Evolutionary conservation across 2,113 vertebrate genomes (phyloP).

Genomic region (Ranitomeya variabilis): DNA sequence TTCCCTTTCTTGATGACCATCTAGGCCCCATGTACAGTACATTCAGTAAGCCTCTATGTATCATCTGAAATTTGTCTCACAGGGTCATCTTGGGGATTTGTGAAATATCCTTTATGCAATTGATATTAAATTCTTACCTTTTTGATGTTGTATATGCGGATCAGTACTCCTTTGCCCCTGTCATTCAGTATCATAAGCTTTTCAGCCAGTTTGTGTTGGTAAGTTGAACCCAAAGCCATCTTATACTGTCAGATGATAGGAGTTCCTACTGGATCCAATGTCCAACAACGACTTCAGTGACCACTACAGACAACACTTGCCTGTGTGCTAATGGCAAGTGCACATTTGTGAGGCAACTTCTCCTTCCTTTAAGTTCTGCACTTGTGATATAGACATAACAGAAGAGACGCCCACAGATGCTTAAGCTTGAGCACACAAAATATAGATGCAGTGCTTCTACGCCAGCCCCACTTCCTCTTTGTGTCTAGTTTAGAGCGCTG

Average conservation of each 20-base stretch:
- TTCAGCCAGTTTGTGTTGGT: conserved; percentile 90
- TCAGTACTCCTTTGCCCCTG: conserved; percentile 83
- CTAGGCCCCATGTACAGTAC: background rate
- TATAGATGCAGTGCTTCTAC: background rate
- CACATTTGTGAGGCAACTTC: conserved; percentile 13
- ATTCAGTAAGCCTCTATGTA: background rate
- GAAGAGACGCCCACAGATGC: conserved; percentile 25
- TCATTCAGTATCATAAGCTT: conserved; percentile 90
- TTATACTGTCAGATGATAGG: background rate
- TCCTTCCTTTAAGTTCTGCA: conserved; percentile 32
- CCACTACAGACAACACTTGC: background rate
- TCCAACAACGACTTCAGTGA: background rate
- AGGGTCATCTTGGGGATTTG: background rate
- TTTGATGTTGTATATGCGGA: conserved; percentile 90
- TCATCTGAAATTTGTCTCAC: background rate
- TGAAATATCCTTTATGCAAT: background rate
- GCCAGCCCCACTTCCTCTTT: conserved; percentile 50
- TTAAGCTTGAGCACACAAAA: conserved; percentile 4
- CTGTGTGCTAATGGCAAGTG: background rate
- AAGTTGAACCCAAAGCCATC: conserved; percentile 78
- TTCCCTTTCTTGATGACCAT: no score
- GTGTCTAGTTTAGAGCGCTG: background rate
- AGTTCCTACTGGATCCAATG: background rate
- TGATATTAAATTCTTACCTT: conserved; percentile 77
- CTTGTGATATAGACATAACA: background rate